phyloP scores from a whole-genome alignment of 1,140 invertebrate genomes.

The Notospermus geniculatus region DNA sequence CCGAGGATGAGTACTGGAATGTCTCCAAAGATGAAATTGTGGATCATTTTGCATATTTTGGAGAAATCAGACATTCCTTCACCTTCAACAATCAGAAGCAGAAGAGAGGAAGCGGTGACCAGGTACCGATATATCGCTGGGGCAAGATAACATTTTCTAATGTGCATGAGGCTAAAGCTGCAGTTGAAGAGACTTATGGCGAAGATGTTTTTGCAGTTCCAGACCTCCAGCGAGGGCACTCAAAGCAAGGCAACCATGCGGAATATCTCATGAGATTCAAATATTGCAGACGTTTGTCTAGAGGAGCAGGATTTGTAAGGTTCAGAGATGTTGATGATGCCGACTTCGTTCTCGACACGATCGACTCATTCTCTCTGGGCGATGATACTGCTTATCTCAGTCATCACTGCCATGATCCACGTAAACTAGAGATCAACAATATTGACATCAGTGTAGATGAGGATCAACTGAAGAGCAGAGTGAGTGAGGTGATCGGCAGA shows the following conservation, averaged over 20 bases:
- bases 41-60: constrained; percentile 10
- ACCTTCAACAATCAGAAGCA: background rate
- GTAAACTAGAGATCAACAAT: background rate
- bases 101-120: background rate
- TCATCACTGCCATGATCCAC: background rate
- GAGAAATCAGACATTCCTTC: background rate
- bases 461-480: constrained; percentile 7
- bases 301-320: constrained; percentile 13
- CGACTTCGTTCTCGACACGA: background rate
- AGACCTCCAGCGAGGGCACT: background rate
- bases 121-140: constrained; percentile 2
- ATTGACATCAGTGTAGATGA: background rate
- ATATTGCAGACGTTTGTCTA: constrained; percentile 7
- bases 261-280: constrained; percentile 8
- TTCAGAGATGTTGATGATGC: constrained; percentile 14
- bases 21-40: background rate
- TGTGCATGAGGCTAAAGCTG: background rate
- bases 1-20: background rate
- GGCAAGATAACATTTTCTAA: constrained; percentile 11
- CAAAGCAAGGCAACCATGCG: background rate
- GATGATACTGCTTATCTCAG: background rate
- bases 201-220: background rate
- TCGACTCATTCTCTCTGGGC: background rate
- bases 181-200: background rate
- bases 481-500: background rate